A percentile compares a stretch with the other conserved stretches of the same genome.
Conservation (phyloP, 2,888 invertebrate genomes). For the Caenorhabditis sp. region DNA sequence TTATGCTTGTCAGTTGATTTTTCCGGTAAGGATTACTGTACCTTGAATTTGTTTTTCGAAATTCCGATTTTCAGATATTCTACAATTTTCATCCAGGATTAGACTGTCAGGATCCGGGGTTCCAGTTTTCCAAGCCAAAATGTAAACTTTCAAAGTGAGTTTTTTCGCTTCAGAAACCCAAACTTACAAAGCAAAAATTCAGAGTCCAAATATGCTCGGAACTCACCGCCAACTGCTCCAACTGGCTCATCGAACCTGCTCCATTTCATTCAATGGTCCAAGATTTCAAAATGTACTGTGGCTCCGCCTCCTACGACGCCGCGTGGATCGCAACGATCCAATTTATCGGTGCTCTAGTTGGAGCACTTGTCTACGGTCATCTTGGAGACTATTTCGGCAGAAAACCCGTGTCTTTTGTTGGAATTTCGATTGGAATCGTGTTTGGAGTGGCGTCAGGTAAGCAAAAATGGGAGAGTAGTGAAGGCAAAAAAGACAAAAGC, state of each 20-base stretch:
- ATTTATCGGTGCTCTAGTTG: constrained; percentile 72
- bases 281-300: constrained; percentile 71
- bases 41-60: background rate
- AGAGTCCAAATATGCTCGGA: constrained; percentile 60
- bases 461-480: background rate
- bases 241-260: constrained; percentile 28
- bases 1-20: constrained; percentile 34
- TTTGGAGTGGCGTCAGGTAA: constrained; percentile 69
- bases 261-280: constrained; percentile 70
- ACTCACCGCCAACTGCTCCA: constrained; percentile 46
- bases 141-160: constrained; percentile 68
- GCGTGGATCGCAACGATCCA: constrained; percentile 72
- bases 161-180: too few relatives aligned
- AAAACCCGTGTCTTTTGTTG: constrained; percentile 68
- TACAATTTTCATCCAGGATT: constrained; percentile 66
- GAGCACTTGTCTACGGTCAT: constrained; percentile 71
- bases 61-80: constrained; percentile 58
- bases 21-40: constrained; percentile 18
- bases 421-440: constrained; percentile 66
- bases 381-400: constrained; percentile 72
- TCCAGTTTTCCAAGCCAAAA: constrained; percentile 61
- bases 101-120: constrained; percentile 58
- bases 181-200: background rate
- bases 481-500: background rate
- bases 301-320: constrained; percentile 66